Base-by-base conservation (phyloP, 2,888 invertebrate genomes). In the Adelphocoris suturalis region DNA sequence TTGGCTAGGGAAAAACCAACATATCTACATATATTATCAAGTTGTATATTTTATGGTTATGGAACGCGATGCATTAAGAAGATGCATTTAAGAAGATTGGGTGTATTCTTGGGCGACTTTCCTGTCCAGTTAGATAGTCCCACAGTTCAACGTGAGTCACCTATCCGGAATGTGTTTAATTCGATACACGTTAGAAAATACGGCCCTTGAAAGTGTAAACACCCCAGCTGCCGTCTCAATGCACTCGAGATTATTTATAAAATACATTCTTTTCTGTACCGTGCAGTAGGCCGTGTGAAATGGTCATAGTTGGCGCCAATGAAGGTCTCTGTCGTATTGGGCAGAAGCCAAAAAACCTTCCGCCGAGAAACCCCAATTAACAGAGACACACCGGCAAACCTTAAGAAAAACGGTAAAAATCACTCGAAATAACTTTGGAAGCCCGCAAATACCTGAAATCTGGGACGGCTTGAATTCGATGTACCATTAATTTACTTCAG, bases 221-320 rank as follows among this genome's bases (percentile, higher is more conserved):
- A 68, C 27, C 68, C 23, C 68, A 68, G 68, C 68, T 68, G 68
- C 68, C 68, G 68, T 23, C 68, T 68, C 23, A 68, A 68, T 68
- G 68, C 68, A 68, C 68, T 11, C 68, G n/a, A 27, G 68, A 23
- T 5, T 68, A 68, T 68, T 68, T 68, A 68, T 68, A 68, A 68
- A 68, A 68, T 19, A 68, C 68, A 68, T 68, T 68, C 68, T 68
- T 23, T 7, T 27, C 68, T 12, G 23, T 61, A 19, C 61, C 19
- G 61, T 68, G 68, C 68, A 68, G 23, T 68, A 68, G 68, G 68
- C 68, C 68, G 68, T 23, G 68, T 68, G 27, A 68, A 68, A 68
- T 68, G 68, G 9, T 68, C 68, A 68, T 68, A 68, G 68, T 68
- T 68, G 68, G 68, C 68, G 68, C 68, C 68, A 23, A 68, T 27